Evolutionary conservation across 2,888 invertebrate genomes (phyloP).

Genomic region (Crioceris asparagi): DNA sequence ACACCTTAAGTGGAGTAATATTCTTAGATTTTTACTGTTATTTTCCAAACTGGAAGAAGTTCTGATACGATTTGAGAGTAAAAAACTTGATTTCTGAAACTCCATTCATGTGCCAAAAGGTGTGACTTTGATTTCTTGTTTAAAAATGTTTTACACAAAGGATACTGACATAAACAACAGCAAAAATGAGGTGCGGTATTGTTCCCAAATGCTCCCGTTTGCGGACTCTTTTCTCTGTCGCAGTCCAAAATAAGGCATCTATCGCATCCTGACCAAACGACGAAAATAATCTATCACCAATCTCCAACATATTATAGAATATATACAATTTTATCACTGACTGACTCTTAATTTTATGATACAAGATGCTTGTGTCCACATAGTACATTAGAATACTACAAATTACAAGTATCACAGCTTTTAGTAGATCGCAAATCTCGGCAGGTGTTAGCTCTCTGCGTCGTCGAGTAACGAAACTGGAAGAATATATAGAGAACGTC

Average conservation of each 20-base stretch:
- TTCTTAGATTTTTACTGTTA: too few species aligned
- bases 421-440: constrained; percentile 92
- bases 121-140: too few species aligned
- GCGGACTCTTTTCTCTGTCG: constrained; percentile 83
- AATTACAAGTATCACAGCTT: constrained; percentile 76
- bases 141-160: too few species aligned
- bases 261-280: constrained; percentile 97
- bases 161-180: constrained; percentile 90
- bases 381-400: constrained; percentile 79
- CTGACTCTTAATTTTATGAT: constrained; percentile 94
- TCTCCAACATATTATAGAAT: constrained; percentile 99
- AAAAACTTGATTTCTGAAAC: too few species aligned
- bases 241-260: constrained; percentile 97
- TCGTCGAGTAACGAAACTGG: too few species aligned
- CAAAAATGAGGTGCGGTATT: constrained; percentile 82
- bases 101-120: too few species aligned
- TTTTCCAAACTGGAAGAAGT: too few species aligned
- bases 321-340: constrained; percentile 98
- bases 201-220: constrained; percentile 77
- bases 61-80: too few species aligned
- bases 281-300: constrained; percentile 89
- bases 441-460: constrained; percentile 80
- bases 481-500: too few species aligned
- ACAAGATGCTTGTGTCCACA: constrained; percentile 96
- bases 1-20: too few species aligned